Conservation (phyloP, 2,888 invertebrate genomes). For the Drosophila subquinaria region DNA sequence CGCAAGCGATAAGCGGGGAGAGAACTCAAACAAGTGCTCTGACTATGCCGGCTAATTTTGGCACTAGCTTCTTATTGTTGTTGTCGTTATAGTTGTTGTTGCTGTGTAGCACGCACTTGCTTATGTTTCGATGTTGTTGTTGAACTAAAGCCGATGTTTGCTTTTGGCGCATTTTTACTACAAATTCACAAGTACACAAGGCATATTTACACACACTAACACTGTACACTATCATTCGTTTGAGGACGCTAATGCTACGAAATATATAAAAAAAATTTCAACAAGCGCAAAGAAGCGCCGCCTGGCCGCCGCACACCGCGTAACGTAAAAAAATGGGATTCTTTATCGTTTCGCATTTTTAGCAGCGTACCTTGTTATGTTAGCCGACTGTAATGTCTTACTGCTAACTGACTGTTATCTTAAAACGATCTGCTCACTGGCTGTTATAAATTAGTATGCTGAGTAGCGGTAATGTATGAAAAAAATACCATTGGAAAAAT, state of each 20-base stretch:
- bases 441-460: conserved; percentile 26
- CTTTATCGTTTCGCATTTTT: not conserved
- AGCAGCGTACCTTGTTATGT: conserved; percentile 29
- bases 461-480: not conserved
- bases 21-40: conserved; percentile 60
- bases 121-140: conserved; percentile 23
- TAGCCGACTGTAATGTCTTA: conserved; percentile 25
- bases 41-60: conserved; percentile 56
- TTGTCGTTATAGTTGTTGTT: conserved; percentile 22
- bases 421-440: conserved; percentile 9
- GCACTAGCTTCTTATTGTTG: conserved; percentile 32
- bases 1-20: conserved; percentile 32
- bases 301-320: conserved; percentile 60
- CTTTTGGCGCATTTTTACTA: conserved; percentile 65
- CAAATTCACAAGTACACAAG: conserved; percentile 34
- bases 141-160: conserved; percentile 42
- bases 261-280: conserved; percentile 40
- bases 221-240: conserved; percentile 16
- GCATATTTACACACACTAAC: conserved; percentile 13
- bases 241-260: conserved; percentile 36
- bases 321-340: conserved; percentile 55
- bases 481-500: not conserved
- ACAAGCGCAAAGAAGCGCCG: conserved; percentile 59
- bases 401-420: conserved; percentile 31
- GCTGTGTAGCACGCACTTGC: conserved; percentile 39